Percentiles rank a stretch among this genome's conserved stretches.
phyloP scores from a whole-genome alignment of 2,113 vertebrate genomes.

The Pedetes capensis region DNA sequence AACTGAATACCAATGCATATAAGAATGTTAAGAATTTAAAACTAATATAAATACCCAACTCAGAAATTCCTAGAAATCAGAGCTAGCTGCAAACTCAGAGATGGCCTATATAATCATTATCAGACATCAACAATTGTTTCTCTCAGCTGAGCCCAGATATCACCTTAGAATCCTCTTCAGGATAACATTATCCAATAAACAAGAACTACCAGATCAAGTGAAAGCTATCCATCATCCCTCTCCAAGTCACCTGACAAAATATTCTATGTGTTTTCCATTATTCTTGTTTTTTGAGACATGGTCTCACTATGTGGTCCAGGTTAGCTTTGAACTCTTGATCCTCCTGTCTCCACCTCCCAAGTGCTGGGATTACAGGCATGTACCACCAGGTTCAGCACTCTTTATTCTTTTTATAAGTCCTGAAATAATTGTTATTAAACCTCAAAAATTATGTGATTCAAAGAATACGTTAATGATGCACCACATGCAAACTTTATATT shows the following conservation, averaged over 20 bases:
- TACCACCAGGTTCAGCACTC: neutral
- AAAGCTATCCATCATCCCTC: neutral
- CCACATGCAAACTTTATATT: neutral
- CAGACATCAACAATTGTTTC: neutral
- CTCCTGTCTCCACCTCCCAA: no score
- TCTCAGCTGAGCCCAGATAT: neutral
- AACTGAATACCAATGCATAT: constrained; percentile 20
- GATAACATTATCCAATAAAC: neutral
- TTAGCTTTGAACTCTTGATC: neutral
- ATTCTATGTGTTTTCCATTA: neutral
- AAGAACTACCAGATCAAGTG: neutral
- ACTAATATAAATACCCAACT: neutral
- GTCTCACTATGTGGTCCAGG: neutral
- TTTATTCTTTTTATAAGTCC: neutral
- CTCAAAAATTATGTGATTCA: neutral
- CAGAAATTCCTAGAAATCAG: neutral
- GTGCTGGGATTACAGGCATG: neutral
- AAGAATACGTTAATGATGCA: constrained; percentile 16
- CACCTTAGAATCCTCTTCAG: neutral
- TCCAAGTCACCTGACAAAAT: neutral
- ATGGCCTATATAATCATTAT: neutral
- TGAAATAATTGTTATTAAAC: constrained; percentile 13
- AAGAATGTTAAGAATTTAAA: constrained; percentile 45
- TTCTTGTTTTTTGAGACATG: neutral
- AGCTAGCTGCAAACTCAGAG: neutral